Evolutionary conservation across 2,888 invertebrate genomes (phyloP).

Genomic region (Caenorhabditis zanzibari): DNA sequence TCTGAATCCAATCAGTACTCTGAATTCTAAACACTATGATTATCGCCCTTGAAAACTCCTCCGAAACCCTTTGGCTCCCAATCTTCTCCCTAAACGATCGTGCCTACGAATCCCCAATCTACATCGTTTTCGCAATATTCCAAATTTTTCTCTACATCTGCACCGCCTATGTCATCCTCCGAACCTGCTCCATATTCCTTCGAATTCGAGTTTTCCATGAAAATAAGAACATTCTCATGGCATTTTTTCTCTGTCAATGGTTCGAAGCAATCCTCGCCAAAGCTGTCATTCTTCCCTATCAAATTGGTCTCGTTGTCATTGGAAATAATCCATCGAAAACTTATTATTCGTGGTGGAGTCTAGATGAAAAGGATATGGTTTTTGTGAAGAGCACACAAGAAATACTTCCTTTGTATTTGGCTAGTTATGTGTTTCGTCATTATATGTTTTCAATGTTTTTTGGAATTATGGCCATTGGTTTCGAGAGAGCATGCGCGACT

Average conservation of each 20-base stretch:
- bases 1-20: too few species aligned
- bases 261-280: conserved; percentile 19
- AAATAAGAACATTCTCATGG: conserved; percentile 18
- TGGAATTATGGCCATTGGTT: conserved; percentile 26
- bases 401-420: conserved; percentile 16
- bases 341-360: conserved; percentile 18
- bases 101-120: conserved; percentile 21
- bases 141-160: background rate
- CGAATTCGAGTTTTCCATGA: conserved; percentile 20
- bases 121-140: background rate
- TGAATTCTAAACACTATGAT: too few species aligned
- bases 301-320: conserved; percentile 21
- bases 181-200: conserved; percentile 17
- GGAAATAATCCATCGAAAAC: conserved; percentile 6
- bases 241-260: conserved; percentile 17
- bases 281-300: conserved; percentile 16
- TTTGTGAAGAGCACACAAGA: conserved; percentile 6
- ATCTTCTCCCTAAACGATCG: conserved; percentile 15
- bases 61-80: conserved; percentile 28
- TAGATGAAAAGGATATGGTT: background rate
- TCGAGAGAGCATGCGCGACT: conserved; percentile 12
- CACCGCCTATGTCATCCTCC: conserved; percentile 12
- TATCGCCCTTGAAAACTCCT: conserved; percentile 8
- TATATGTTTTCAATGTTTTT: conserved; percentile 30
- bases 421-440: conserved; percentile 26